phyloP scores from a whole-genome alignment of 2,113 vertebrate species.

The Antechinus stuartii region DNA sequence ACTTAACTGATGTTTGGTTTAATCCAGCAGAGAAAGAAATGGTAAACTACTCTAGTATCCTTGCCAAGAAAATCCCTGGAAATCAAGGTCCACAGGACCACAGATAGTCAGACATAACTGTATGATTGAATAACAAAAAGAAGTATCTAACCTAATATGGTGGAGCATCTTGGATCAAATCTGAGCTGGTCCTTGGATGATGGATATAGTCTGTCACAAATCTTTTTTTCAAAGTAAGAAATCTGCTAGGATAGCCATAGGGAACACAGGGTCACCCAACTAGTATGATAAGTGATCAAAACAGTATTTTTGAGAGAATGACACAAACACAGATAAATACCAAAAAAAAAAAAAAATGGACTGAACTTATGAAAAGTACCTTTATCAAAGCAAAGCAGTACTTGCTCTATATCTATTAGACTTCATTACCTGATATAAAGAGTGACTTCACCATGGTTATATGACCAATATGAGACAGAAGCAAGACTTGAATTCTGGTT shows the following conservation, averaged over 20 bases:
- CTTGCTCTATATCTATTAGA: too few species aligned
- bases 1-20: background rate
- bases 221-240: background rate
- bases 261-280: background rate
- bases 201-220: background rate
- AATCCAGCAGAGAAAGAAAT: background rate
- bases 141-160: background rate
- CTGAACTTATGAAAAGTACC: background rate
- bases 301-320: background rate
- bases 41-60: background rate
- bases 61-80: background rate
- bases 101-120: background rate
- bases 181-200: background rate
- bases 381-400: too few species aligned
- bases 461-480: too few species aligned
- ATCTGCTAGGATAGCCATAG: background rate
- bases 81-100: background rate
- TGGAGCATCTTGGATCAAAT: background rate
- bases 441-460: too few species aligned
- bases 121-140: background rate
- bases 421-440: too few species aligned
- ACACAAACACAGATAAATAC: background rate
- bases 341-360: background rate
- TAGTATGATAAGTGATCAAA: background rate
- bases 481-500: too few species aligned